Base-by-base conservation (phyloP, 2,888 invertebrate species). In the Keiferia lycopersicella region DNA sequence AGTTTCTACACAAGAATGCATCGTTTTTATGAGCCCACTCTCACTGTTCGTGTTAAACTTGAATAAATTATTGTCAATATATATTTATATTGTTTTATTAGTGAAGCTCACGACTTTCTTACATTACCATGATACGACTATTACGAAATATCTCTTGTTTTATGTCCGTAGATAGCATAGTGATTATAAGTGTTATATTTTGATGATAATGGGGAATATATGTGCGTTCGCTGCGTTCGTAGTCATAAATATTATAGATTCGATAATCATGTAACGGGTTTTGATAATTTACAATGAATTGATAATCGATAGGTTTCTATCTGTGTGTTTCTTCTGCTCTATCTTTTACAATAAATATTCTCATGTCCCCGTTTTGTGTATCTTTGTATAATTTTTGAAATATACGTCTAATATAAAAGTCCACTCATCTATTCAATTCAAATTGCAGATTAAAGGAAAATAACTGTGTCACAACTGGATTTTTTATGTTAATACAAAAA, bases 61-160 rank as follows among this genome's bases (percentile, higher is more conserved):
- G 84, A 87, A 89, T 89, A 88, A 89, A 88, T 89, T 88, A 88
- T 84, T 84, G 82, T 83, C 85, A 82, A 85, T 88, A 82, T 79
- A 78, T 78, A 84, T 86, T 87, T 88, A 88, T 89, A 87, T 88
- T 89, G 87, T 90, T 88, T 89, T 90, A 88, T 88, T 84, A 81
- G 79, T 85, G 81, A 87, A 84, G 84, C 78, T 80, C 78, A 81
- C 80, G 82, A 84, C 48, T 61, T 48, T 61, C 48, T 30, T 34
- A 61, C 50, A 84, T 78, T 80, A 81, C 77, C 77, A 76, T 78
- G 79, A 79, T 80, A 82, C 77, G 74, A 76, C 76, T 73, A 78
- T 84, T 84, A 80, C 72, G 86, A 81, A 86, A 87, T 77, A 79
- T 39, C 45, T 65, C 65, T 66, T 67, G 69, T 73, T 82, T 74